Conservation (phyloP, 2,888 invertebrate species). For the Lasioglossum lativentre region DNA sequence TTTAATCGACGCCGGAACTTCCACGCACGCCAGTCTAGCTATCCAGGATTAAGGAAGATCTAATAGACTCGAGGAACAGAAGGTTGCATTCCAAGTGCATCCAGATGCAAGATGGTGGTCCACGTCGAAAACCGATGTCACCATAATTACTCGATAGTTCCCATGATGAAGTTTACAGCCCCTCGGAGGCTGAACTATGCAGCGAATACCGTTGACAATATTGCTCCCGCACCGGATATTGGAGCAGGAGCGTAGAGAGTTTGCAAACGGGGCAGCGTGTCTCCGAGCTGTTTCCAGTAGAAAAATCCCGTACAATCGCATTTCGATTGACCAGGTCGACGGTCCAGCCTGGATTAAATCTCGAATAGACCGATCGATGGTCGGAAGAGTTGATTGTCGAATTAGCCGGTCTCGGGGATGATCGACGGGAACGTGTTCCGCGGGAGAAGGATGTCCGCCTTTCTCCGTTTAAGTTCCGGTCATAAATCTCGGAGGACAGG, state of each 20-base stretch:
- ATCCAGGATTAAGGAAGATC: neutral
- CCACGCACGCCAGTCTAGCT: neutral
- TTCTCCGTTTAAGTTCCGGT: slow-evolving; percentile 51
- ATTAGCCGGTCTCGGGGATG: neutral
- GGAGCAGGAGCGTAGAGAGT: neutral
- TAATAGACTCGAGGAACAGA: neutral
- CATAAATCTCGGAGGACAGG: slow-evolving; percentile 56
- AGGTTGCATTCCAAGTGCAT: neutral
- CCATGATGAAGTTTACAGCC: neutral
- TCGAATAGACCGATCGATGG: no score
- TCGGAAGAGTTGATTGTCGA: no score
- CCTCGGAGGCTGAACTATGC: neutral
- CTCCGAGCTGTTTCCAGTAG: neutral
- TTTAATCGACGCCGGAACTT: neutral
- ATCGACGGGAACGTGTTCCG: slow-evolving; percentile 32
- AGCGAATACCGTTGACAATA: neutral
- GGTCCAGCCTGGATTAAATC: no score
- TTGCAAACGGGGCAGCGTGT: neutral
- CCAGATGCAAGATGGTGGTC: neutral
- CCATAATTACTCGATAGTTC: neutral
- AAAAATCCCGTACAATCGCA: neutral
- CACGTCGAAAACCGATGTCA: neutral
- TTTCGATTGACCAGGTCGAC: no score
- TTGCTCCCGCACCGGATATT: neutral
- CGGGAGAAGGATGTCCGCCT: slow-evolving; percentile 30